Base-by-base conservation (phyloP, 2,888 invertebrate genomes). In the Deilephila elpenor region DNA sequence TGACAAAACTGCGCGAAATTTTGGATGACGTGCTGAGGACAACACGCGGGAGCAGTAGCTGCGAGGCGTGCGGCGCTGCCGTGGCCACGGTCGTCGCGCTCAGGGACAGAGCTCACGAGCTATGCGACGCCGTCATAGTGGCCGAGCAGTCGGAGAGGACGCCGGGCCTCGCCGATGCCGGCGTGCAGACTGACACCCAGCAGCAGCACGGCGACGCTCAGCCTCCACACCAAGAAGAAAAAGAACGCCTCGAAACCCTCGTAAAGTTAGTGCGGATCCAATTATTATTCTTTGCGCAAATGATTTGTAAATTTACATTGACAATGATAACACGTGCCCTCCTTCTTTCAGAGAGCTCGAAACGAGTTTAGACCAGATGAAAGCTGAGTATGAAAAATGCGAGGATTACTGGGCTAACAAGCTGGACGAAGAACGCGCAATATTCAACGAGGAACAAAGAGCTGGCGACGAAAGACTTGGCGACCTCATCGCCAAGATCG, bases 361-460 rank as follows among this genome's bases (percentile, higher is more conserved):
- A 89, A 91, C 91, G 71, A 97, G 97, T 82, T 90, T 98, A 73
- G 97, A 97, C 86, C 95, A 97, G 84, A 92, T 98, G 91, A 96
- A 96, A 81, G 95, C 95, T 64, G 98, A 98, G 85, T 98, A 97
- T 86, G 98, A 98, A 82, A 96, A 96, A 76, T 97, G 97, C 88
- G 98, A 98, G 88, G 98, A 98, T 87, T 98, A 98, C 91, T 98
- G 98, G 98, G 95, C 96, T 71, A 93, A 93, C 53, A 98, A 98
- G 89, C 91, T 98, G 74, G 96, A 96, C 70, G 97, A 97, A 76
- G 98, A 98, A 89, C 95, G 98, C 44, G 96, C 96, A 78, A 91
- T 96, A 74, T 97, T 96, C 85, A 97, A 97, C 82, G 96, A 96
- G 76, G 97, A 98, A 84, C 97, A 97, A 89, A 95, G 96, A 79